phyloP scores from a whole-genome alignment of 2,888 invertebrate species.

The Schizaphis graminum region DNA sequence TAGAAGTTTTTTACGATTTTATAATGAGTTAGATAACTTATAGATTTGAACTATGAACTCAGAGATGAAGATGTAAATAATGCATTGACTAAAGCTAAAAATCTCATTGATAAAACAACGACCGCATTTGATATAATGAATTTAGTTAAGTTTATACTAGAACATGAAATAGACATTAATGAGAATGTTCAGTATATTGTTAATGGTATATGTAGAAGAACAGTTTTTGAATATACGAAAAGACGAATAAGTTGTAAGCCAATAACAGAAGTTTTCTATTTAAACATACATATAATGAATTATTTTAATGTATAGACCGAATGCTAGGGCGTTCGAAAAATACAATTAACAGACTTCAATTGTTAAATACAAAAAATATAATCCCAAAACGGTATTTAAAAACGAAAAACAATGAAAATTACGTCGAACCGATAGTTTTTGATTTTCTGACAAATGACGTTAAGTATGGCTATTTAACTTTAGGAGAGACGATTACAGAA shows the following conservation, averaged over 20 bases:
- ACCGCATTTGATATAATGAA: slow-evolving; percentile 27
- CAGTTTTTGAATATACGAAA: slow-evolving; percentile 31
- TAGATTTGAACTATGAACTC: slow-evolving; percentile 6
- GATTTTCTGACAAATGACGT: neutral
- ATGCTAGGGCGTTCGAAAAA: neutral
- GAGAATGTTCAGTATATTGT: slow-evolving; percentile 10
- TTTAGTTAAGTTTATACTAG: neutral
- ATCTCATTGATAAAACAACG: neutral
- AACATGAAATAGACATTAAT: slow-evolving; percentile 9
- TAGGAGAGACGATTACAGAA: neutral
- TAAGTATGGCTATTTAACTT: slow-evolving; percentile 16
- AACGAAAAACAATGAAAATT: slow-evolving; percentile 14
- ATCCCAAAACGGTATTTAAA: slow-evolving; percentile 19
- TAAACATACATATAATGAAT: too few species aligned
- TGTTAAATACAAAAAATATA: slow-evolving; percentile 8
- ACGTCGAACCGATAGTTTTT: slow-evolving; percentile 15
- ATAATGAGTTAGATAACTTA: neutral
- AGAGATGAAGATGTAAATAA: neutral
- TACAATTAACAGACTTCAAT: slow-evolving; percentile 1
- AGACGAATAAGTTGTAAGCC: slow-evolving; percentile 20
- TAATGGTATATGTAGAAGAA: slow-evolving; percentile 24
- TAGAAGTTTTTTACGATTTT: neutral
- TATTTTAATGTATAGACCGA: neutral
- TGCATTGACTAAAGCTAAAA: neutral
- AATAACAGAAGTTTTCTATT: neutral